Evolutionary conservation across 2,113 vertebrate genomes (phyloP).

Genomic region (Tauraco erythrolophus): DNA sequence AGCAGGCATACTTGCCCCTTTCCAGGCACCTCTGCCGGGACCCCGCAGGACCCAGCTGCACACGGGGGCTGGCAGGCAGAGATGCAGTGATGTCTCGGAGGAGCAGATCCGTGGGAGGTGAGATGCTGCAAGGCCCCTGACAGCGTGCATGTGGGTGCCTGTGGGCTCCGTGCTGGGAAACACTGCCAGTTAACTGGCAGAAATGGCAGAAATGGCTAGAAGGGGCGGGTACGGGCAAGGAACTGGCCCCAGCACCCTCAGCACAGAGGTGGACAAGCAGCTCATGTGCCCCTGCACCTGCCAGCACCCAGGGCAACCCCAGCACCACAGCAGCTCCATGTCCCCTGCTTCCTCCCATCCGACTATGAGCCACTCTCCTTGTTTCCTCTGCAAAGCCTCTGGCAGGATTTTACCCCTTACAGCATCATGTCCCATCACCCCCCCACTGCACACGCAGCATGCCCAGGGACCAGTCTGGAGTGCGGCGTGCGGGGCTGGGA

Average conservation of each 20-base stretch:
- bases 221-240: background rate
- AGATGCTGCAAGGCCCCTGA: fast-evolving
- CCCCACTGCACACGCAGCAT: background rate
- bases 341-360: background rate
- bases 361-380: fast-evolving
- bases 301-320: background rate
- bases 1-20: background rate
- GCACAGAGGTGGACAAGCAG: fast-evolving
- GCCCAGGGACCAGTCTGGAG: background rate
- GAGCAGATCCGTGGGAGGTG: background rate
- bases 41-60: background rate
- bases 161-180: background rate
- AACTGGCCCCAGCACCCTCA: fast-evolving
- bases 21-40: background rate
- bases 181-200: background rate
- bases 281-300: fast-evolving
- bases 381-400: background rate
- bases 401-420: background rate
- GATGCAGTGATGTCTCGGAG: fast-evolving
- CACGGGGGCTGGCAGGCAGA: fast-evolving
- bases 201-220: background rate
- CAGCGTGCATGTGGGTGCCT: background rate
- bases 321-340: fast-evolving
- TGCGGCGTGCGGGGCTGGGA: fast-evolving
- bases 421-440: fast-evolving